These are phyloP conservation scores for Dolichotis patagonum DNA, from an alignment of 2,113 vertebrate genomes.

Conservation along the genomic window DNA sequence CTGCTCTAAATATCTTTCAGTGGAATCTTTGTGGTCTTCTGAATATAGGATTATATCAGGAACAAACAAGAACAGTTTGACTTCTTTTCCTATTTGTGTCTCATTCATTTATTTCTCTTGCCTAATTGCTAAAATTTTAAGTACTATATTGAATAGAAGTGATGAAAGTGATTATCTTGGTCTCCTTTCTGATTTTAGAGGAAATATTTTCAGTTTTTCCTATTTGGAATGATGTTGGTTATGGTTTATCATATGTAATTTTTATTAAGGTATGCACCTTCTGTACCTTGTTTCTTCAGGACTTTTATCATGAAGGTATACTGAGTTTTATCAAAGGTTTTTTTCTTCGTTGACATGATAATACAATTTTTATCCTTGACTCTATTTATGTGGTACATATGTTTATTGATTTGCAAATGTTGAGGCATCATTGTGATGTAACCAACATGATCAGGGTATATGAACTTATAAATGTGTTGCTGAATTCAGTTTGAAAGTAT, in stretches of 20 bases:
- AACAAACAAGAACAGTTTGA: background rate
- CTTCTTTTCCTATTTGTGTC: background rate
- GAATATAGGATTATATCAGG: background rate
- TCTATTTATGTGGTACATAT: background rate
- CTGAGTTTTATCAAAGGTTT: background rate
- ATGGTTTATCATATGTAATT: background rate
- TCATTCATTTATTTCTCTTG: background rate
- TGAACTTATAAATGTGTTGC: background rate
- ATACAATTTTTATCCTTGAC: background rate
- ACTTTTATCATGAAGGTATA: background rate
- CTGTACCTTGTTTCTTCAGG: background rate
- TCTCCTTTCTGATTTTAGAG: background rate
- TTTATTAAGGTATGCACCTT: background rate
- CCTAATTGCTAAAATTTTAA: background rate
- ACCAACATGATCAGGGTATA: background rate
- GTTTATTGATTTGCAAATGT: background rate
- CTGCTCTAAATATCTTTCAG: background rate
- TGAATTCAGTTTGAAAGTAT: background rate
- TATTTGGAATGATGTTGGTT: background rate
- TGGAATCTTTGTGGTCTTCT: background rate
- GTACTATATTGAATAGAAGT: background rate
- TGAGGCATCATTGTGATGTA: background rate
- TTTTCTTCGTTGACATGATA: background rate
- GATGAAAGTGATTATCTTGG: background rate
- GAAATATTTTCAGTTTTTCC: background rate